Conservation (phyloP, 2,888 invertebrate species). For the Ptychoptera contaminata region DNA sequence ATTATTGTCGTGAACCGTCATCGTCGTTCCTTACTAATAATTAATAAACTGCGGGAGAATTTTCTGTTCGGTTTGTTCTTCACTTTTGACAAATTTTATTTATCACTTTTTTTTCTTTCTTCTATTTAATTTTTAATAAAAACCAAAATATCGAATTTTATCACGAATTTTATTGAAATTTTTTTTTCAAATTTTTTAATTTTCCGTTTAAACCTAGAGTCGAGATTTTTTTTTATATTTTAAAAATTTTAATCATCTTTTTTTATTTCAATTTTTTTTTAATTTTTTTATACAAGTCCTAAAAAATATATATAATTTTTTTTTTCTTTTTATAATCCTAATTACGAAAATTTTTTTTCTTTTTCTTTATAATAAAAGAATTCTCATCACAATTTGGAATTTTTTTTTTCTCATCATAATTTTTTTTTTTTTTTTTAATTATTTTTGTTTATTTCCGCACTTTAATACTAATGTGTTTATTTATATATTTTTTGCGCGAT, state of each 20-base stretch:
- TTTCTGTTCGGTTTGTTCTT: no score
- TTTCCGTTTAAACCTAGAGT: not conserved
- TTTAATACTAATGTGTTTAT: no score
- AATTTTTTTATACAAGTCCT: not conserved
- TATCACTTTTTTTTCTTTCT: no score
- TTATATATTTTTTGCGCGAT: no score
- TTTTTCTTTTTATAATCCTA: conserved; percentile 1
- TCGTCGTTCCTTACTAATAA: no score
- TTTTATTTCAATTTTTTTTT: not conserved
- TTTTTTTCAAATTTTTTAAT: no score
- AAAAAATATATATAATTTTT: conserved; percentile 4
- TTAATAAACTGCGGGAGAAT: no score
- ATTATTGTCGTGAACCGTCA: no score
- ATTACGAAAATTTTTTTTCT: conserved; percentile 1
- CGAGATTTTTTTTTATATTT: not conserved
- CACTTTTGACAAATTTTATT: no score
- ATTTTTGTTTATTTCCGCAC: not conserved
- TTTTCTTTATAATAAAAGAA: conserved; percentile 5
- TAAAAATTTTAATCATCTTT: conserved; percentile 1
- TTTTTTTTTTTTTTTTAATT: not conserved
- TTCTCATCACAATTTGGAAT: conserved; percentile 2
- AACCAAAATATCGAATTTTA: no score
- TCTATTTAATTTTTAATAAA: no score
- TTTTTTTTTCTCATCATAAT: not conserved
- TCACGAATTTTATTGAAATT: no score